phyloP scores from a whole-genome alignment of 1,140 invertebrate genomes.

The Drosophila subpulchrella region DNA sequence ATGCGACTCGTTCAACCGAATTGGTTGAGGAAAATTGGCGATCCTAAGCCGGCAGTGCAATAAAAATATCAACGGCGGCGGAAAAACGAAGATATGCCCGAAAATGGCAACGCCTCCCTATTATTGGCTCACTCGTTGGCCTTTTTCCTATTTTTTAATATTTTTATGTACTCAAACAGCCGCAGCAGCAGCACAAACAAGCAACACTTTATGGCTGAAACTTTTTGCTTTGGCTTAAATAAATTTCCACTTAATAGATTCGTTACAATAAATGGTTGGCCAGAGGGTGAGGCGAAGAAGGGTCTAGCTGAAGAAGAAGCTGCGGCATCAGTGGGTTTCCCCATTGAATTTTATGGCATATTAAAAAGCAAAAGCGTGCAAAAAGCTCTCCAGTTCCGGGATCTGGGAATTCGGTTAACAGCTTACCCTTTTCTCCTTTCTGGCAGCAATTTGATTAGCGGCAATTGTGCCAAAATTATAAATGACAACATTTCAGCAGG shows the following conservation, averaged over 20 bases:
- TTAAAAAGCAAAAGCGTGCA: conserved; percentile 60
- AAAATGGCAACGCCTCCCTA: conserved; percentile 29
- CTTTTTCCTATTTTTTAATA: conserved; percentile 68
- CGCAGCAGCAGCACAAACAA: conserved; percentile 38
- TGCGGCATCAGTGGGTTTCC: conserved; percentile 7
- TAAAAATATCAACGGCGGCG: conserved; percentile 77
- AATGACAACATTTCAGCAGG: conserved; percentile 79
- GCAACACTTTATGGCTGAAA: conserved; percentile 65
- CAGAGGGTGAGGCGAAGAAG: not conserved
- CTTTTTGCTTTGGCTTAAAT: conserved; percentile 65
- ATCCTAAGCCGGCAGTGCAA: conserved; percentile 61
- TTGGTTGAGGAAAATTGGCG: conserved; percentile 34
- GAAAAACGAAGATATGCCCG: conserved; percentile 11
- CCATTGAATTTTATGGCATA: conserved; percentile 72
- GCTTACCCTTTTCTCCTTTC: conserved; percentile 26
- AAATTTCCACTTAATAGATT: conserved; percentile 83
- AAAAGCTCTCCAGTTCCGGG: conserved; percentile 32
- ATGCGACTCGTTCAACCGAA: conserved; percentile 20
- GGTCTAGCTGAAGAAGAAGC: conserved; percentile 18
- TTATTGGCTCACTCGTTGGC: conserved; percentile 46
- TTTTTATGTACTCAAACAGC: conserved; percentile 64
- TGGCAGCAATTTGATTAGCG: conserved; percentile 74
- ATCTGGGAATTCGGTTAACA: conserved; percentile 32
- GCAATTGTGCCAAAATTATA: conserved; percentile 80
- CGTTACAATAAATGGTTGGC: conserved; percentile 64